Conservation (phyloP, 2,888 invertebrate genomes). For the Ornithoptera alexandrae region DNA sequence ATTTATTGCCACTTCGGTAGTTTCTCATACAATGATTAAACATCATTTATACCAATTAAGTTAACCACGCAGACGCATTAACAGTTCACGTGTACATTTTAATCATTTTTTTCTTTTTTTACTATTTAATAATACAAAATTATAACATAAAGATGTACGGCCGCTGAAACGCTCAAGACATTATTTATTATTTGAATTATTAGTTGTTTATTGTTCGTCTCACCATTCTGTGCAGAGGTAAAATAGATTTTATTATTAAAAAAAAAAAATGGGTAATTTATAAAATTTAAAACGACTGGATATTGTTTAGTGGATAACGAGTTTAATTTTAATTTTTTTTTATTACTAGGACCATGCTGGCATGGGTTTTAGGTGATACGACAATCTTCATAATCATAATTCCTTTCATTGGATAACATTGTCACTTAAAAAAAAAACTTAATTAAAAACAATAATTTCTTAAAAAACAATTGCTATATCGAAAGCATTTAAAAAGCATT, state of each 20-base stretch:
- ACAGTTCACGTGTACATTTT: neutral
- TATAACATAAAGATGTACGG: constrained; percentile 3
- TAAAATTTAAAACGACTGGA: constrained; percentile 43
- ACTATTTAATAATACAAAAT: neutral
- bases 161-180: constrained; percentile 43
- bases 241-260: constrained; percentile 14
- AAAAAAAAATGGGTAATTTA: constrained; percentile 21
- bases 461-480: neutral
- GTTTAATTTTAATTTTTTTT: constrained; percentile 30
- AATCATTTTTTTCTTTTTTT: neutral
- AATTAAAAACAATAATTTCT: neutral
- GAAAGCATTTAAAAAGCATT: constrained; percentile 21
- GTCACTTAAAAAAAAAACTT: too few relatives aligned
- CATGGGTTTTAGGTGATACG: constrained; percentile 3
- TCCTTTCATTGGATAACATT: neutral
- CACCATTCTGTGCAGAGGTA: neutral
- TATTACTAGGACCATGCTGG: constrained; percentile 18
- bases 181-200: constrained; percentile 47
- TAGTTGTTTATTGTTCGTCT: constrained; percentile 31
- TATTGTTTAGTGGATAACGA: constrained; percentile 42
- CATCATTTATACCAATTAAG: neutral
- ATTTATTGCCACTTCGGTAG: neutral
- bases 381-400: neutral
- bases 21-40: neutral
- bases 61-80: neutral